These are phyloP conservation scores for Megalurothrips usitatus DNA, from an alignment of 2,888 invertebrate species.

Conservation along the genomic window DNA sequence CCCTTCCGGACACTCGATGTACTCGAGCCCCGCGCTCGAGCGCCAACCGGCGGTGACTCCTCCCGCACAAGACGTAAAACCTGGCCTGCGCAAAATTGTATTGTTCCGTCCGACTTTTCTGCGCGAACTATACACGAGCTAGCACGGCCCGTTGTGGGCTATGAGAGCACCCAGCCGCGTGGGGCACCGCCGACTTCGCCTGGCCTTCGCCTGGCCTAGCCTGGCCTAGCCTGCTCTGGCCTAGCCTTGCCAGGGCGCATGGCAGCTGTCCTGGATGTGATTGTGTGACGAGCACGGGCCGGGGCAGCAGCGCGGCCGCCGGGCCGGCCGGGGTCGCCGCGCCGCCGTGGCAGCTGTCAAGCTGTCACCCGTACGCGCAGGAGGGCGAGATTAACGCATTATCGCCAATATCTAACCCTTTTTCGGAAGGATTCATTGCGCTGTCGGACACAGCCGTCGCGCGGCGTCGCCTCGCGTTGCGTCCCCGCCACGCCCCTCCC, in stretches of 20 bases:
- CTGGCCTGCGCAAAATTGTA: too few relatives aligned
- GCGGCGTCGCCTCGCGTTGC: background rate
- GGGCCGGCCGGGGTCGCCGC: too few relatives aligned
- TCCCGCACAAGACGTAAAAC: too few relatives aligned
- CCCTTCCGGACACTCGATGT: too few relatives aligned
- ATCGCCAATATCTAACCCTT: background rate
- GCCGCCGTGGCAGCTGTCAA: slow-evolving; percentile 9
- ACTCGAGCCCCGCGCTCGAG: too few relatives aligned
- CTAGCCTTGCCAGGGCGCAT: background rate
- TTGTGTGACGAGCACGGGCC: background rate
- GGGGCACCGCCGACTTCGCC: background rate
- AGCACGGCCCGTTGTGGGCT: too few relatives aligned
- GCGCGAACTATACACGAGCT: too few relatives aligned
- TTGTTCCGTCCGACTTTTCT: too few relatives aligned
- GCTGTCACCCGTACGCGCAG: slow-evolving; percentile 5
- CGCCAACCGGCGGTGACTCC: too few relatives aligned
- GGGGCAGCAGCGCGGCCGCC: background rate
- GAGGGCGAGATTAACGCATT: slow-evolving; percentile 14
- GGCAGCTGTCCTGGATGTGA: background rate
- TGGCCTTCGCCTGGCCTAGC: background rate
- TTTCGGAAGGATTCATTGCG: background rate
- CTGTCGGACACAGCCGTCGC: background rate
- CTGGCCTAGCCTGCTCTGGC: background rate
- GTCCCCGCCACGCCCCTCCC: background rate
- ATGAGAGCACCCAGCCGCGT: background rate